A percentile compares a stretch with the other conserved stretches of the same genome.
These are phyloP conservation scores for Rhabdomys dilectus DNA, from an alignment of 2,113 vertebrate genomes.

Conservation along the genomic window DNA sequence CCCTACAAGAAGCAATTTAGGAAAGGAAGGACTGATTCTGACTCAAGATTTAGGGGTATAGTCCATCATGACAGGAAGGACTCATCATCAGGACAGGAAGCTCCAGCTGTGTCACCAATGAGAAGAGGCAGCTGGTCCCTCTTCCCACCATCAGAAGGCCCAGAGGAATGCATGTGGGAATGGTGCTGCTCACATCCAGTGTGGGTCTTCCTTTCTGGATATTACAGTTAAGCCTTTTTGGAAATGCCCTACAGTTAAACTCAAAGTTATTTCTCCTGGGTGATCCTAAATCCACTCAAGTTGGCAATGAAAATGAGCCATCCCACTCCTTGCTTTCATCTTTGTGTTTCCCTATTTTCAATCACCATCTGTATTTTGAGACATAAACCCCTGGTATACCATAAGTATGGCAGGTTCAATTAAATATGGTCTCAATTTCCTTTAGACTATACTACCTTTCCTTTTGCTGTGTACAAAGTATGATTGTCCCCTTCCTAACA, in stretches of 20 bases:
- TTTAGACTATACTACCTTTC: neutral
- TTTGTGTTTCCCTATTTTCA: neutral
- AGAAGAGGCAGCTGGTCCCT: too few species aligned
- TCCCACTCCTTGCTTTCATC: neutral
- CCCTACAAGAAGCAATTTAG: neutral
- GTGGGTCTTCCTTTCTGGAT: neutral
- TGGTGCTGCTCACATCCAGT: too few species aligned
- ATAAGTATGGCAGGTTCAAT: fast-evolving
- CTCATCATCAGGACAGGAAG: neutral
- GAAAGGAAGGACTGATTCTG: neutral
- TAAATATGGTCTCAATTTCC: neutral
- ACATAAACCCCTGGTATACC: too few species aligned
- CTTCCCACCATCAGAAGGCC: neutral
- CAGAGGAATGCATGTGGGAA: neutral
- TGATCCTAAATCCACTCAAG: neutral
- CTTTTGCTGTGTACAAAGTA: neutral
- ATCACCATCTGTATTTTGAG: neutral
- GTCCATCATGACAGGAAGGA: neutral
- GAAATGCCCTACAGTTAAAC: neutral
- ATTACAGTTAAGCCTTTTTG: neutral
- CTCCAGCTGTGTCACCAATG: neutral
- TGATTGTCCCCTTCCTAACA: neutral
- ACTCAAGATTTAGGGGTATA: neutral
- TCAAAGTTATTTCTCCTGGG: neutral
- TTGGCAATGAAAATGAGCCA: neutral